phyloP scores from a whole-genome alignment of 2,797 vertebrate species.

The Phataginus tetradactyla region DNA sequence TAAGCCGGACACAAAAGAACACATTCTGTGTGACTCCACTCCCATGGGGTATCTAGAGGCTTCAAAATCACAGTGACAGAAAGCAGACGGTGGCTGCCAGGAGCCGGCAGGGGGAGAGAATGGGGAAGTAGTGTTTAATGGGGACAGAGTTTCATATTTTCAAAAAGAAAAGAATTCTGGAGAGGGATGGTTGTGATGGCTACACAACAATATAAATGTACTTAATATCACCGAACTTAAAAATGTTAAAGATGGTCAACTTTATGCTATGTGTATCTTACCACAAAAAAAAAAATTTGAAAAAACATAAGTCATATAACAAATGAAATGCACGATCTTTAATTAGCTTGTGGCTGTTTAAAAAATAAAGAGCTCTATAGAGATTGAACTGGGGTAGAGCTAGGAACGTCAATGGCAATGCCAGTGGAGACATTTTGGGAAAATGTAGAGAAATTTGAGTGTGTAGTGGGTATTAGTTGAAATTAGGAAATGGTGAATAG shows the following conservation, averaged over 20 bases:
- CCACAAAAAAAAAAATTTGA: neutral
- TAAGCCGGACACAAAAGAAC: neutral
- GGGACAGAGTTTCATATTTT: neutral
- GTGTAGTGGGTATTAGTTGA: neutral
- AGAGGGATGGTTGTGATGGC: fast-evolving
- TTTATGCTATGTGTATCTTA: neutral
- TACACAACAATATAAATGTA: too few species aligned
- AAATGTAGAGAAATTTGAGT: neutral
- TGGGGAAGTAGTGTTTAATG: neutral
- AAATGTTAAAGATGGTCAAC: neutral
- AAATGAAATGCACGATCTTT: neutral
- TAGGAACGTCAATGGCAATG: neutral
- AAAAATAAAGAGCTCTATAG: neutral
- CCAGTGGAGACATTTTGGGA: neutral
- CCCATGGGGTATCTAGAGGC: too few species aligned
- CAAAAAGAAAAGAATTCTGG: neutral
- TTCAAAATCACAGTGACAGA: neutral
- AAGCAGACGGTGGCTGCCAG: neutral
- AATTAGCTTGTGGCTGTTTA: neutral
- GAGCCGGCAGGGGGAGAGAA: neutral
- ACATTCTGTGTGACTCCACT: neutral
- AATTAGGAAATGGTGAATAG: neutral
- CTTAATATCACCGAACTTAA: neutral
- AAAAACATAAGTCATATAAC: neutral
- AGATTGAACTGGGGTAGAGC: neutral